Conservation (phyloP, 2,797 vertebrate species). For the Chaenodraco wilsoni region DNA sequence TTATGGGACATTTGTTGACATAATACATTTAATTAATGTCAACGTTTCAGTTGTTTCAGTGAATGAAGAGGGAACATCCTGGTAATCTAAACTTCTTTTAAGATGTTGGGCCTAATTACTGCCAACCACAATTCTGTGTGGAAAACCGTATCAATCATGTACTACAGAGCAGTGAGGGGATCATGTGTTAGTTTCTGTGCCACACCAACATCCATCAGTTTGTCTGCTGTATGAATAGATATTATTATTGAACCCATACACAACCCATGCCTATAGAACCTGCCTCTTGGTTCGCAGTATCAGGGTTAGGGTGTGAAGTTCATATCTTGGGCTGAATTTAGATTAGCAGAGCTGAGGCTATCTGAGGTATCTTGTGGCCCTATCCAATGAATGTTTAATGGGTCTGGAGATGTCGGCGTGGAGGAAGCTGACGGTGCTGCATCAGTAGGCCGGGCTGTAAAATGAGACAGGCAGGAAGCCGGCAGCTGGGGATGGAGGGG, state of each 20-base stretch:
- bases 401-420: constrained; percentile 65
- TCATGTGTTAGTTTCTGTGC: constrained; percentile 27
- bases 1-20: too few relatives aligned
- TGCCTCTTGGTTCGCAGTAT: constrained; percentile 14
- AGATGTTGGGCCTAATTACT: constrained; percentile 22
- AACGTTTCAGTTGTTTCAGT: background rate
- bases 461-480: constrained; percentile 75
- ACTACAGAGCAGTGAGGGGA: constrained; percentile 6
- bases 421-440: constrained; percentile 77
- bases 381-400: constrained; percentile 84
- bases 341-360: constrained; percentile 54
- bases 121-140: constrained; percentile 21
- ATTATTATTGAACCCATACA: background rate
- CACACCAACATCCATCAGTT: constrained; percentile 26
- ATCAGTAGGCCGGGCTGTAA: constrained; percentile 80
- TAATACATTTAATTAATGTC: too few relatives aligned
- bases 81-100: background rate
- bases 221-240: constrained; percentile 3
- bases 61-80: constrained; percentile 16
- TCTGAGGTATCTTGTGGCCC: constrained; percentile 75
- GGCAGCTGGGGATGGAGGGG: constrained; percentile 48
- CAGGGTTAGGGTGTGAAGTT: constrained; percentile 33
- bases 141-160: constrained; percentile 19
- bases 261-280: constrained; percentile 5
- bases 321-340: constrained; percentile 62